These are phyloP conservation scores for Orthonevra nobilis DNA, from an alignment of 2,888 invertebrate species.

Conservation along the genomic window DNA sequence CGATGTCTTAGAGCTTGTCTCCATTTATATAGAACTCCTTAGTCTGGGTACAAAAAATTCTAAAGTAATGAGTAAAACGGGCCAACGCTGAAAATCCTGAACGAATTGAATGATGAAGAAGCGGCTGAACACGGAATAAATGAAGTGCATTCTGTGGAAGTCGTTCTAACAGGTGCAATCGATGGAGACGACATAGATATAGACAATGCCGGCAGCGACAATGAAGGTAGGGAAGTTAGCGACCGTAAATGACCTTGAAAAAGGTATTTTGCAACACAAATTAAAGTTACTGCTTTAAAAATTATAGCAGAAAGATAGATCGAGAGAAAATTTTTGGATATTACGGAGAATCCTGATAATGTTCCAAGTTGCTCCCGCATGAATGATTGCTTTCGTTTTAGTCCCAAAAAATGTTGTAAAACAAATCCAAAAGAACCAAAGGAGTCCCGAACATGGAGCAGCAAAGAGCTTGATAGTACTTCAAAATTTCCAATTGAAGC, in stretches of 20 bases:
- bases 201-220: neutral
- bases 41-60: no score
- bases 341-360: neutral
- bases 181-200: neutral
- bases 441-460: neutral
- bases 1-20: no score
- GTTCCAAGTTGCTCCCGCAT: neutral
- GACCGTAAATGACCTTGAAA: slow-evolving; percentile 3
- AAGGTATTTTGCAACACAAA: slow-evolving; percentile 3
- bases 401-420: neutral
- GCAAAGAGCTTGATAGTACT: neutral
- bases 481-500: no score
- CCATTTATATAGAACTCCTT: no score
- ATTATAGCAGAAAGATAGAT: neutral
- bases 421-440: no score
- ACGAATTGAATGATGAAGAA: slow-evolving; percentile 4
- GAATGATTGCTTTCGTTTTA: neutral
- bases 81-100: slow-evolving; percentile 1
- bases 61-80: no score
- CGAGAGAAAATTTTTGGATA: neutral
- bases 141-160: neutral
- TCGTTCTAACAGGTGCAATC: slow-evolving; percentile 7
- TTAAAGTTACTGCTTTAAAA: neutral
- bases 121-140: neutral
- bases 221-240: slow-evolving; percentile 5